Conservation (phyloP, 2,888 invertebrate species). For the Acronicta psi region DNA sequence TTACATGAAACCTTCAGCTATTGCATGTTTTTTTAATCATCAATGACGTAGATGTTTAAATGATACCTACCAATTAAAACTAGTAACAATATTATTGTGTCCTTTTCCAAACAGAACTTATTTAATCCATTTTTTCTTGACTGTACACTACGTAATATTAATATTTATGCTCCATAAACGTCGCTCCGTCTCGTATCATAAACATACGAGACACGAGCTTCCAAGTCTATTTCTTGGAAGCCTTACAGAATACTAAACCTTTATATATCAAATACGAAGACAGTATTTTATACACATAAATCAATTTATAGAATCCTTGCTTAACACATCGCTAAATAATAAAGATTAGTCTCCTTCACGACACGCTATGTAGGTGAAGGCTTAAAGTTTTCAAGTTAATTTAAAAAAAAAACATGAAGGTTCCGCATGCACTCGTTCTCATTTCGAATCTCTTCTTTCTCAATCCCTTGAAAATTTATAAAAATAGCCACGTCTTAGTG, state of each 20-base stretch:
- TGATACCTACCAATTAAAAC: neutral
- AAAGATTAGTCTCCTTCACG: too few relatives aligned
- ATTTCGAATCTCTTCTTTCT: too few relatives aligned
- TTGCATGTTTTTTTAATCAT: constrained; percentile 3
- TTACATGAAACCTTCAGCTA: constrained; percentile 28
- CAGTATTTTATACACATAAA: neutral
- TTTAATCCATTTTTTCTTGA: neutral
- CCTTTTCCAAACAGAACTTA: neutral
- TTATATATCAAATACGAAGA: constrained; percentile 20
- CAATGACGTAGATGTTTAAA: constrained; percentile 1
- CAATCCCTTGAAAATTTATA: too few relatives aligned
- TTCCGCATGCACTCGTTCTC: too few relatives aligned
- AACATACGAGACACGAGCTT: constrained; percentile 43
- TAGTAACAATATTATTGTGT: neutral
- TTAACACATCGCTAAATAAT: too few relatives aligned
- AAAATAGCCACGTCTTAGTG: too few relatives aligned
- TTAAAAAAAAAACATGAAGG: too few relatives aligned
- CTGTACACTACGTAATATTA: constrained; percentile 22
- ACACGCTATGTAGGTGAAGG: too few relatives aligned
- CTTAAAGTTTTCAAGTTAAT: too few relatives aligned
- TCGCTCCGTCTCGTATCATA: constrained; percentile 27
- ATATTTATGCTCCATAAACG: constrained; percentile 44
- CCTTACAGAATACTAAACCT: constrained; percentile 34
- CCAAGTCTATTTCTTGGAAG: constrained; percentile 43
- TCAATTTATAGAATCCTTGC: too few relatives aligned